Base-by-base conservation (phyloP, 1,140 invertebrate genomes). In the Melipona quadrifasciata region DNA sequence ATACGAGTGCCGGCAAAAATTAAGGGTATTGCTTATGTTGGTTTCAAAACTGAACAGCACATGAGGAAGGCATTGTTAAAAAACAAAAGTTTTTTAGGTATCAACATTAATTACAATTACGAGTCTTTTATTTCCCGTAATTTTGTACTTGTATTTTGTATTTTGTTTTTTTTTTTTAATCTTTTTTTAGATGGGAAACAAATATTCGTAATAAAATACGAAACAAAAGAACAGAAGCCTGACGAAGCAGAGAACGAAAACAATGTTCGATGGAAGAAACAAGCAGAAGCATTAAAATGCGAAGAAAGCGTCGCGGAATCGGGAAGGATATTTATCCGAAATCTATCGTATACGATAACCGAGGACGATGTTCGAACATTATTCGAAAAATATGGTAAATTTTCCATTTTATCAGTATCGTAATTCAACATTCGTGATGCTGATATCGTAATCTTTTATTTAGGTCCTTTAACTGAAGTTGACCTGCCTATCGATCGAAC, bases 311-410 rank as follows among this genome's bases (percentile, higher is more conserved):
- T 99, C 81, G 97, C 96, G 4, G 98, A 98, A 94, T 98, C 98
- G 90, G 99, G 99, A 5, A 96, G 97, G 87, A 97, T 99, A 87
- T 99, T 99, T 96, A 95, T 99, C 19, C 95, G 99, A 87, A 99
- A 99, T 96, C 95, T 99, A 27, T 94, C 98, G 0, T 99, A 99
- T 93, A 96, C 97, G 2, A 96, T 97, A 10, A 99, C 97, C 1
- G 98, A 99, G 95, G 97, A 98, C 86, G 98, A 99, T 90, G 92
- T 99, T 21, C 96, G 97, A 91, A 94, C 96, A 86, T 87, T 98
- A 1, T 99, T 99, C 96, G 96, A 97, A 93, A 97, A 97, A 95
- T 99, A 96, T 96, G 98, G 98, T 98, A 84, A 17, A 51, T 51
- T 1, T 19, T 39, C 17, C 1, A 16, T 19, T 76, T 21, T n/a